Conservation (phyloP, 2,797 vertebrate species). For the Epinephelus coioides region DNA sequence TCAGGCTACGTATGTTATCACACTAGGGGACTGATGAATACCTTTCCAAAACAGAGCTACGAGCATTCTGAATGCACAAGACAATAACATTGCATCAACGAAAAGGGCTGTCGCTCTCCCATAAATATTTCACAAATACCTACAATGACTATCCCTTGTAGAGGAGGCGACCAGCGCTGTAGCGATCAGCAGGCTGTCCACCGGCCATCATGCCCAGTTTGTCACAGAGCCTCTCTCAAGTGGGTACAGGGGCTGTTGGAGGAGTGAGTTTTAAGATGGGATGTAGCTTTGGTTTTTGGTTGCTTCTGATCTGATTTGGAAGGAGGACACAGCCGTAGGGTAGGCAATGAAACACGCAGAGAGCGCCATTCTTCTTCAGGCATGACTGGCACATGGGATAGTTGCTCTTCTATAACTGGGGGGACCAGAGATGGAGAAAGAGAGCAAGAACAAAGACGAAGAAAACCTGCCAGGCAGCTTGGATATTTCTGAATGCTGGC, state of each 20-base stretch:
- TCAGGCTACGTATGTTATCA: background rate
- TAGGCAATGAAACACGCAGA: slow-evolving; percentile 30
- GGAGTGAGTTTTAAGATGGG: slow-evolving; percentile 48
- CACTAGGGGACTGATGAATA: background rate
- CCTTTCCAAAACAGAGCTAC: slow-evolving; percentile 1
- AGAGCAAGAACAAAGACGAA: slow-evolving; percentile 31
- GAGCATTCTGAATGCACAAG: background rate
- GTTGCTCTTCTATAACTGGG: slow-evolving; percentile 29
- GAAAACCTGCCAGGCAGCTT: slow-evolving; percentile 41
- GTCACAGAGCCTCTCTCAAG: slow-evolving; percentile 32
- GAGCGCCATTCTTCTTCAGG: slow-evolving; percentile 41
- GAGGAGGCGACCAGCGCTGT: background rate
- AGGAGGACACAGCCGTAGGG: slow-evolving; percentile 34
- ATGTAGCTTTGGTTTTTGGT: slow-evolving; percentile 45
- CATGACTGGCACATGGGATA: slow-evolving; percentile 55
- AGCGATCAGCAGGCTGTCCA: slow-evolving; percentile 24
- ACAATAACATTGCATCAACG: background rate
- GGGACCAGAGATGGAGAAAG: slow-evolving; percentile 20
- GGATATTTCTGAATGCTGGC: slow-evolving; percentile 39
- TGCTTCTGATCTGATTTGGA: slow-evolving; percentile 61
- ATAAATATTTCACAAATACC: background rate
- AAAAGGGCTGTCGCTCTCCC: background rate
- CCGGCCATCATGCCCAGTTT: slow-evolving; percentile 30
- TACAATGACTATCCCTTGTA: background rate
- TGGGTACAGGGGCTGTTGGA: slow-evolving; percentile 29